Percentiles rank a stretch among this genome's conserved stretches.
These are phyloP conservation scores for silkworm (Bombyx mori) DNA, from an alignment of 1,140 invertebrate species.

Conservation along the genomic window DNA sequence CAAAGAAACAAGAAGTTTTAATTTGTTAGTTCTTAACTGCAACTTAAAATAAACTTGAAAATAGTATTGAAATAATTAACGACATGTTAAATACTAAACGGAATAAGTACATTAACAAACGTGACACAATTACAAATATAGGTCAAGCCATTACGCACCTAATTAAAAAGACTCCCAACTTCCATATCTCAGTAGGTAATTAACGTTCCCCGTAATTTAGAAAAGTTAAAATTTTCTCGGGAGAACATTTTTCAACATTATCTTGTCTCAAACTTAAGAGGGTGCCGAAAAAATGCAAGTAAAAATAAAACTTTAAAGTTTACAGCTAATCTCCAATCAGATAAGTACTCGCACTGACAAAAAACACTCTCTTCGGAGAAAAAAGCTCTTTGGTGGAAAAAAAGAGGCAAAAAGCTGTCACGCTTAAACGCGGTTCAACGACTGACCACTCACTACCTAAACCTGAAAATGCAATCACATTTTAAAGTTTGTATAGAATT, in stretches of 20 bases:
- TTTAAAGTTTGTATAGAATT: too few species aligned
- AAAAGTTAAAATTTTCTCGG: conserved; percentile 10
- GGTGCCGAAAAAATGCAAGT: conserved; percentile 24
- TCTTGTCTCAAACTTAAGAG: conserved; percentile 15
- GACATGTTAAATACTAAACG: too few species aligned
- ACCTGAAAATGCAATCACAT: too few species aligned
- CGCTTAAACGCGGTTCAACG: neutral
- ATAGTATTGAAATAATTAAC: too few species aligned
- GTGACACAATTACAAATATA: conserved; percentile 2
- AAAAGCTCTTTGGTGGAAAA: conserved; percentile 11
- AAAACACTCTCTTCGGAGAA: conserved; percentile 30
- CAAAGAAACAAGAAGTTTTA: too few species aligned
- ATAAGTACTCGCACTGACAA: conserved; percentile 39
- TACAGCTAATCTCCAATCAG: conserved; percentile 52
- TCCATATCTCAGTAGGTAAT: conserved; percentile 16
- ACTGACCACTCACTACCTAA: too few species aligned
- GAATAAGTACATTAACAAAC: too few species aligned
- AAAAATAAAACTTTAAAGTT: conserved; percentile 33
- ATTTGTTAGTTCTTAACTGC: too few species aligned
- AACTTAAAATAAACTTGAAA: too few species aligned
- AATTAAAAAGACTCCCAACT: conserved; percentile 13
- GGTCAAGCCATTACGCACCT: conserved; percentile 6
- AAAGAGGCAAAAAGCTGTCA: conserved; percentile 9
- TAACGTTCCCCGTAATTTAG: conserved; percentile 16
- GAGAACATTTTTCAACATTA: conserved; percentile 13